phyloP scores from a whole-genome alignment of 1,140 invertebrate species.

The Pseudomyrmex cubaensis region DNA sequence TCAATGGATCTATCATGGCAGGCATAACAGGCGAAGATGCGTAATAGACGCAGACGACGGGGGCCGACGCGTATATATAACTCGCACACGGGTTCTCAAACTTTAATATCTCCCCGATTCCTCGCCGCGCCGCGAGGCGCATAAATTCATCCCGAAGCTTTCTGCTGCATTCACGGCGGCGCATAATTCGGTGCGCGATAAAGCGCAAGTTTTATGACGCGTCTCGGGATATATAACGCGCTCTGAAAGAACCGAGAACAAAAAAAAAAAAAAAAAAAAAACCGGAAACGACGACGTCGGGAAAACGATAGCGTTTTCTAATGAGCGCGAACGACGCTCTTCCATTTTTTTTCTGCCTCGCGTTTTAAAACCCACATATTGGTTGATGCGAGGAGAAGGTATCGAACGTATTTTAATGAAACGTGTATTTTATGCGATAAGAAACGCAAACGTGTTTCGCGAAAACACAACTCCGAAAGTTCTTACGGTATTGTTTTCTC shows the following conservation, averaged over 20 bases:
- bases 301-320: background rate
- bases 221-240: slow-evolving; percentile 20
- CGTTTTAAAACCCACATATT: no score
- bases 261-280: no score
- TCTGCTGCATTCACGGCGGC: slow-evolving; percentile 9
- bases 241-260: background rate
- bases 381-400: no score
- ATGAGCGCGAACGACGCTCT: background rate
- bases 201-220: slow-evolving; percentile 52
- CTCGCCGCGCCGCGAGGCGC: background rate
- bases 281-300: slow-evolving; percentile 12
- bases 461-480: no score
- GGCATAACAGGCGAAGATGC: slow-evolving; percentile 46
- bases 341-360: no score
- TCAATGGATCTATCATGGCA: slow-evolving; percentile 43
- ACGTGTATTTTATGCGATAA: background rate
- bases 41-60: slow-evolving; percentile 24
- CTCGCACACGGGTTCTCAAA: slow-evolving; percentile 45
- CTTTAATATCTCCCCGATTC: slow-evolving; percentile 43
- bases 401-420: no score
- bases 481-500: no score
- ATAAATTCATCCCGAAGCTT: slow-evolving; percentile 56
- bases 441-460: no score
- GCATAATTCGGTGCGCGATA: slow-evolving; percentile 55
- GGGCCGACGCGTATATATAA: background rate